Percentiles rank a stretch among this genome's conserved stretches.
Evolutionary conservation across 2,797 vertebrate species (phyloP).

Genomic region (Emys orbicularis): DNA sequence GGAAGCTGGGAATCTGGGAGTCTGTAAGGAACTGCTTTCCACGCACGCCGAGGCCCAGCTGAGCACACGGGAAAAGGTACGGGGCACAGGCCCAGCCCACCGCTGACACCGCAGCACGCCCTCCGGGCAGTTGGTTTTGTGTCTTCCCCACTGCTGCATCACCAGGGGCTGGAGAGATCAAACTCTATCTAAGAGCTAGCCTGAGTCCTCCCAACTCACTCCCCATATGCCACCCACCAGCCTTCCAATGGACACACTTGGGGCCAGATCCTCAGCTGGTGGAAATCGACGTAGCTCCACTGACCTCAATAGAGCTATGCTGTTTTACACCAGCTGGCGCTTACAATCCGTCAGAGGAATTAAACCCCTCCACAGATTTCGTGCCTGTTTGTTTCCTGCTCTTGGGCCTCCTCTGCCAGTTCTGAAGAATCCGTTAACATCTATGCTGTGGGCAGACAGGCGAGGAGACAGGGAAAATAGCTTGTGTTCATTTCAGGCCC

Average conservation of each 20-base stretch:
- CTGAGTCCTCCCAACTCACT: background rate
- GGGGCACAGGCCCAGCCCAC: background rate
- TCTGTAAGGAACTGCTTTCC: constrained; percentile 75
- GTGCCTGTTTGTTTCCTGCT: background rate
- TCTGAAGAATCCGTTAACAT: background rate
- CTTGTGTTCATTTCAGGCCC: background rate
- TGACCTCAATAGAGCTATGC: background rate
- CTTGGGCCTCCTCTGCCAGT: background rate
- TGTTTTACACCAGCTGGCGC: background rate
- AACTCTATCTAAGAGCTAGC: background rate
- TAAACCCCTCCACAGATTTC: background rate
- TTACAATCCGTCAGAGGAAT: background rate
- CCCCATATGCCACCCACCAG: background rate
- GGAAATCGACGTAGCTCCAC: background rate
- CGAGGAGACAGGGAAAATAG: background rate
- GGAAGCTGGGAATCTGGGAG: constrained; percentile 70
- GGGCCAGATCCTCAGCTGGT: background rate
- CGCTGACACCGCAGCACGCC: background rate
- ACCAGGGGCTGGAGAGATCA: background rate
- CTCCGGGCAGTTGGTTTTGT: background rate
- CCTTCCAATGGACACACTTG: background rate
- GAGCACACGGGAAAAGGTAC: constrained; percentile 63
- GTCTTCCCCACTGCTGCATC: background rate
- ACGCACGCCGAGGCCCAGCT: constrained; percentile 68
- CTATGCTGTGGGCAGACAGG: background rate